These are phyloP conservation scores for Heterochromis multidens DNA, from an alignment of 2,113 vertebrate genomes.

Conservation along the genomic window DNA sequence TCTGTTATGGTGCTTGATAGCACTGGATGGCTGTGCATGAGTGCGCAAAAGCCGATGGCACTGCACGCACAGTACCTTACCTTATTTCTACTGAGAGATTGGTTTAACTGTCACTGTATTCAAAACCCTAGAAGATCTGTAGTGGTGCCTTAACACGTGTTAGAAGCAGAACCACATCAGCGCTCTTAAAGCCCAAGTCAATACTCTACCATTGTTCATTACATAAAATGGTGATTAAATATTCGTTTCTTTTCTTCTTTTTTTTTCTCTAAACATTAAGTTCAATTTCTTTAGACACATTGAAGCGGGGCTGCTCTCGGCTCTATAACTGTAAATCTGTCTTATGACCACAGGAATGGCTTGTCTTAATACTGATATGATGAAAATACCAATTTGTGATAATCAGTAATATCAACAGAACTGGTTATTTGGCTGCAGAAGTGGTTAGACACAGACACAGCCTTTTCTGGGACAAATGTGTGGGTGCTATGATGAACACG, in stretches of 20 bases:
- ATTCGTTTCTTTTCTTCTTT: not conserved
- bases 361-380: not conserved
- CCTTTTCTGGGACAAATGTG: not conserved
- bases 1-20: fast-evolving
- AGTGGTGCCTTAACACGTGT: not conserved
- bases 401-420: fast-evolving
- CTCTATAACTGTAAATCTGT: not conserved
- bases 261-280: not conserved
- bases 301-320: fast-evolving
- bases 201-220: too few species aligned
- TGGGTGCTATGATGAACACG: not conserved
- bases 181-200: not conserved
- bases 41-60: not conserved
- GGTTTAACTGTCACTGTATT: not conserved
- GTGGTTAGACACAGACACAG: not conserved
- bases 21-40: fast-evolving
- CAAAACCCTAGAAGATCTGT: fast-evolving
- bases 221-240: not conserved
- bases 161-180: not conserved
- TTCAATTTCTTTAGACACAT: not conserved
- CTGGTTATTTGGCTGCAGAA: not conserved
- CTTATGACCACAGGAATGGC: not conserved
- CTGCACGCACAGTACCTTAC: not conserved
- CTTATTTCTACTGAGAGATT: not conserved
- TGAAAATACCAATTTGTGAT: not conserved